Evolutionary conservation across 1,140 invertebrate species (phyloP), one percentile per base, ranked within the genome.

Genomic region (Cotesia glomerata): DNA sequence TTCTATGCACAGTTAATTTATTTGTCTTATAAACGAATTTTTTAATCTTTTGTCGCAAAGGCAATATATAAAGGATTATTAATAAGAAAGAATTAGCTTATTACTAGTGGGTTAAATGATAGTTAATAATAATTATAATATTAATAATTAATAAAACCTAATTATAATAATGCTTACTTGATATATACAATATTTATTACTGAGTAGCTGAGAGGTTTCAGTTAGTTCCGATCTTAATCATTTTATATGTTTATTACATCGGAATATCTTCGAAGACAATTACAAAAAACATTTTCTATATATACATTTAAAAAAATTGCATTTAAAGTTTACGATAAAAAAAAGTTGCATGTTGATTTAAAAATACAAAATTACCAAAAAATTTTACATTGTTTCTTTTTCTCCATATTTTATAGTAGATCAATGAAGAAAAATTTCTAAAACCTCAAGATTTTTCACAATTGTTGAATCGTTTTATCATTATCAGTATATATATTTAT

Each of bases 171-270:
- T 81, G 77, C 56, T 83, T 82, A 80, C 77, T 84, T 75, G 79
- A 81, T 84, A 83, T 84, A 80, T 84, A 82, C 78, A 80, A 79
- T 84, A 81, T 82, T 79, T 78, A 76, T 78, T 71, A 74, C 77
- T 72, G 72, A 54, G 49, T 56, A 76, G 76, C 74, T 73, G 72
- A 76, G 77, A 78, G 72, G 66, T 77, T 74, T 73, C 73, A 78
- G 75, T 75, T 75, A 26, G 14, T 62, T n/a, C 61, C 32, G 14
- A 45, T 45, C 0, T 5, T 45, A 45, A 45, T 45, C 8, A 45
- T 9, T 45, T 9, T 45, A 45, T 45, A 45, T 45, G 1, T 64
- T 14, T 65, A 35, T 34, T 64, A 71, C 62, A 56, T n/a, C 35
- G 32, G 62, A 64, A 64, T 63, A 70, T 70, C 32, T 62, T 58